Evolutionary conservation across 2,113 vertebrate species (phyloP), one percentile per base, ranked within the genome.

Genomic region (Condylura cristata): DNA sequence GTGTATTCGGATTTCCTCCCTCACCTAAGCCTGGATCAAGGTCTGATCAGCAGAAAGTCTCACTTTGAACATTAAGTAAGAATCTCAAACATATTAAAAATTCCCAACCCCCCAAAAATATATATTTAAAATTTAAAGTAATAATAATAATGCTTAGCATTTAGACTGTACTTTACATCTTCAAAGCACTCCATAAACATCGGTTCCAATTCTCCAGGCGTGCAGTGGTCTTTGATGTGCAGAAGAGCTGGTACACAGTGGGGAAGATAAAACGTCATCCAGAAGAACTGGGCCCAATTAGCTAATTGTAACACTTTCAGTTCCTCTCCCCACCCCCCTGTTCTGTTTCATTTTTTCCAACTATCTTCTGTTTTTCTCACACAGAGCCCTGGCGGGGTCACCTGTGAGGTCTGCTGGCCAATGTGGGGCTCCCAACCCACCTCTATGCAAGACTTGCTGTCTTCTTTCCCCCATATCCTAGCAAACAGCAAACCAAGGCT

Each of bases 241-340:
- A 82, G 94, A 78, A n/a, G 75, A 85, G 82, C 51, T 72, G 0
- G 1, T 0, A n/a, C 94, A 37, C 96, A 87, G 96, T 93, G 83
- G 94, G 93, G 61, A 58, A 58, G 86, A 84, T 32, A 71, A 41
- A 83, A 56, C 95, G 30, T 20, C 56, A 76, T 68, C 71, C 93
- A 87, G 80, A 92, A 95, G 94, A 94, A 82, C 89, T 93, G 94
- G 88, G 95, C 68, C 93, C 95, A 97, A 95, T 97, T 97, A 96
- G 90, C 96, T 96, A 97, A 97, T 97, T 97, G 94, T 96, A 96
- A 96, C 89, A 93, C 95, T 97, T 96, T 86, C 91, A 56, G 96
- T 96, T 93, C 87, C 80, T 51, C 48, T 16, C 48, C 48, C 5
- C 48, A 51, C 53, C 8, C 75, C 80, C 46, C 22, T 79, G 44